Evolutionary conservation across 1,140 invertebrate genomes (phyloP), one percentile per base, ranked within the genome.

Genomic region (Drosophila oshimai): DNA sequence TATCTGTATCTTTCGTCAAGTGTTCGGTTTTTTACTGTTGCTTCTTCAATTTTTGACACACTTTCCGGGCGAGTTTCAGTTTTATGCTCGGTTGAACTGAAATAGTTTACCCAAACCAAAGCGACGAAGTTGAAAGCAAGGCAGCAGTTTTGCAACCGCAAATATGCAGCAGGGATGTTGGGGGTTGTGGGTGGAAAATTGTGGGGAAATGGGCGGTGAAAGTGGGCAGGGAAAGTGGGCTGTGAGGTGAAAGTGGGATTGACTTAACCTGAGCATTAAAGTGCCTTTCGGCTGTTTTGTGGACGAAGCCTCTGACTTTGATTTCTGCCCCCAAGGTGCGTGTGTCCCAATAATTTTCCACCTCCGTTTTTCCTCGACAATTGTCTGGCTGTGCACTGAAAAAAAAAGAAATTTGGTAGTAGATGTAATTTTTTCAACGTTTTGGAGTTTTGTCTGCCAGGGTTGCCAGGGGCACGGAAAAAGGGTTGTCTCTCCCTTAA

Each of bases 1-100:
- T 26, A 12, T 18, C 13, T 22, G 58, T 60, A 61, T 42, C 53
- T 62, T 34, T 24, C 15, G 46, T 65, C 37, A 34, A 53, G 50
- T 41, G 69, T 57, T 58, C 24, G 36, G 53, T 39, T 62, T 57
- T 39, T 61, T 50, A 67, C 62, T 45, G 46, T 24, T 44, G 54
- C 53, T 71, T 64, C 75, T 49, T 74, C 73, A 76, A 83, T 83
- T 81, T 68, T 81, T 81, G 78, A 81, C 78, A 81, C 78, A 81
- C 68, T 81, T 81, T 83, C 69, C 54, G 58, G 73, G 78, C 78
- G 61, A 83, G 68, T 69, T 77, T 83, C 74, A 77, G 78, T 81
- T 81, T 81, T 73, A 76, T 77, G 74, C 62, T 83, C 79, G 61
- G 61, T 65, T 77, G 73, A 83, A 42, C 57, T 75, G 60, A 70